phyloP scores from a whole-genome alignment of 2,113 vertebrate species.

The Grammomys surdaster region DNA sequence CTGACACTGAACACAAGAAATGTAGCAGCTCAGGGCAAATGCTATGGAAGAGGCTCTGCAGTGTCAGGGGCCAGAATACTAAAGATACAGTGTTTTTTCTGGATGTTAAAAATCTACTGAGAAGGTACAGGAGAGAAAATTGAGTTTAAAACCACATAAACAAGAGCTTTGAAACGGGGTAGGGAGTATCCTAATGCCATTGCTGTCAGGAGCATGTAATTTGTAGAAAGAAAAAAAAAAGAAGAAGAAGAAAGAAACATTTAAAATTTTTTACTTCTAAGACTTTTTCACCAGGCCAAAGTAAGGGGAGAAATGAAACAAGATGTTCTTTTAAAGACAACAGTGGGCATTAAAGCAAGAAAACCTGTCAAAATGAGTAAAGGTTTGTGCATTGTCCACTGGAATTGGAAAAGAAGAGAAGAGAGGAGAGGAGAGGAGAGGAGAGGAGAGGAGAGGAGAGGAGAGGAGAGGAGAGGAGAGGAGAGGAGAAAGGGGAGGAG shows the following conservation, averaged over 20 bases:
- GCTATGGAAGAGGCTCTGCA: slow-evolving; percentile 39
- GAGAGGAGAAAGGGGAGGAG: too few species aligned
- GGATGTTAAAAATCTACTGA: slow-evolving; percentile 44
- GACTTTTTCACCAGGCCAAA: not conserved
- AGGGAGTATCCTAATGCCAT: slow-evolving; percentile 1
- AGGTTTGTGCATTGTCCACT: not conserved
- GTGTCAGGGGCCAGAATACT: slow-evolving; percentile 61
- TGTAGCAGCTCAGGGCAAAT: slow-evolving; percentile 27
- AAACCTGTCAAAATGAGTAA: not conserved
- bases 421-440: too few species aligned
- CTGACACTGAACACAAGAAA: slow-evolving; percentile 51
- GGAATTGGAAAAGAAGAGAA: not conserved
- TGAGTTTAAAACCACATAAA: slow-evolving; percentile 72
- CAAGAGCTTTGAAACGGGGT: slow-evolving; percentile 61
- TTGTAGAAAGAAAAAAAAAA: slow-evolving; percentile 22
- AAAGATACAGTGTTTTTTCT: slow-evolving; percentile 8
- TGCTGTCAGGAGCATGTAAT: slow-evolving; percentile 10
- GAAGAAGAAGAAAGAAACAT: not conserved
- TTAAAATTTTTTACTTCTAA: slow-evolving; percentile 50
- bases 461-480: not conserved
- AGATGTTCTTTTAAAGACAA: not conserved
- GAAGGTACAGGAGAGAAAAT: slow-evolving; percentile 64
- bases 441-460: too few species aligned
- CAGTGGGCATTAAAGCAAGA: not conserved
- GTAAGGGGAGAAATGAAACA: not conserved